phyloP scores from a whole-genome alignment of 2,888 invertebrate genomes.

The Acanthosepion esculentum region DNA sequence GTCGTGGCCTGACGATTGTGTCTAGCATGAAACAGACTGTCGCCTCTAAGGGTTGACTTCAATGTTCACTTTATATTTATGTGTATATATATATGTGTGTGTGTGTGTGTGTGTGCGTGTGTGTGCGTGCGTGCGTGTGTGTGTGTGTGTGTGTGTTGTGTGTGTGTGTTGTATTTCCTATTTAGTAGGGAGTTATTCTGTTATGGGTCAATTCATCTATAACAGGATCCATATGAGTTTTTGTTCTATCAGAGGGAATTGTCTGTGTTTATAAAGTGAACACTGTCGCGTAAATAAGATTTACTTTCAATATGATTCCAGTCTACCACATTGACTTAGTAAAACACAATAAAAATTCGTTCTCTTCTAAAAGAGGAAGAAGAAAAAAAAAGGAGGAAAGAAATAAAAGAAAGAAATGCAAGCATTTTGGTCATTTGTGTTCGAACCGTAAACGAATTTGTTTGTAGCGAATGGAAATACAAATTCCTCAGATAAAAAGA shows the following conservation, averaged over 20 bases:
- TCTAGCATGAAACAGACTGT: too few species aligned
- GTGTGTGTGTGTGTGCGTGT: too few species aligned
- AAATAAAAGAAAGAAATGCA: too few species aligned
- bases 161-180: background rate
- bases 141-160: too few species aligned
- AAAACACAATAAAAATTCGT: background rate
- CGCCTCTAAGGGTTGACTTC: too few species aligned
- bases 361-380: background rate
- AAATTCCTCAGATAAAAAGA: slow-evolving; percentile 22
- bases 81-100: too few species aligned
- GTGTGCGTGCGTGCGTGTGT: too few species aligned
- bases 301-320: background rate
- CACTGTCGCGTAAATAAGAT: background rate
- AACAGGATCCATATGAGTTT: rapidly evolving
- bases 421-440: background rate
- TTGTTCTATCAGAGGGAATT: background rate
- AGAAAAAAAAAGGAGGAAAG: background rate
- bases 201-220: background rate
- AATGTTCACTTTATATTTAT: too few species aligned
- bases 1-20: too few species aligned
- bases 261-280: background rate
- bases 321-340: background rate
- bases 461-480: background rate
- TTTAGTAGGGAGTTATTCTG: background rate
- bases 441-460: background rate